Evolutionary conservation across 2,113 vertebrate species (phyloP), one percentile per base, ranked within the genome.

Genomic region (Siphamia tubifer): DNA sequence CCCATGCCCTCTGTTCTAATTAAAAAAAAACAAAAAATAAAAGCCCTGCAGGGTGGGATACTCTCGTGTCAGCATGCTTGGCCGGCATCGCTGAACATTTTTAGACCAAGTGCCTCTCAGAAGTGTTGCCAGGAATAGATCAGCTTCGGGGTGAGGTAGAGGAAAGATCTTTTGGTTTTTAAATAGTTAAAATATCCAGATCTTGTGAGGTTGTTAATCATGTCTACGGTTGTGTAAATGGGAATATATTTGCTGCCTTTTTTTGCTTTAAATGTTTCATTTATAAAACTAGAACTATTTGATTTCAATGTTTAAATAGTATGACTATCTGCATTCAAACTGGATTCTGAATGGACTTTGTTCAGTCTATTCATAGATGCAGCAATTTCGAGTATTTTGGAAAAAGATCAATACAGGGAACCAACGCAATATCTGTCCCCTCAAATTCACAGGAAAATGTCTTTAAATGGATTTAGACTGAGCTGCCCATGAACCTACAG

Each of bases 281-380:
- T 16, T 4, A 1, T 17, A 48, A 19, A 0, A 1, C 2, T 20
- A 23, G 8, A 12, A 19, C 2, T 57, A 21, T 56, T 39, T 66
- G 55, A 31, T 35, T 61, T 53, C 31, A 16, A 16, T 54, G 28
- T 76, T 72, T 77, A 17, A 52, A 45, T 56, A 68, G 31, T 15
- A 1, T 4, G 25, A n/a, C 74, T 62, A 82, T 28, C 65, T 61
- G 3, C 8, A 8, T 30, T 1, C 43, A 11, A 32, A 9, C 16
- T 35, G 42, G 11, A 32, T 57, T 19, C 10, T 3, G 6, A 1
- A 3, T 35, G 25, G 54, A 76, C 67, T 81, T 74, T 69, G 67
- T 28, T 64, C 44, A 5, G 13, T 24, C 79, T 89, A 79, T 74
- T 79, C 55, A 82, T 83, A 75, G 77, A 5, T 11, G 13, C 31